Percentiles rank a stretch among this genome's conserved stretches.
Evolutionary conservation across 2,797 vertebrate species (phyloP).

Genomic region (Hozukius guyotensis): DNA sequence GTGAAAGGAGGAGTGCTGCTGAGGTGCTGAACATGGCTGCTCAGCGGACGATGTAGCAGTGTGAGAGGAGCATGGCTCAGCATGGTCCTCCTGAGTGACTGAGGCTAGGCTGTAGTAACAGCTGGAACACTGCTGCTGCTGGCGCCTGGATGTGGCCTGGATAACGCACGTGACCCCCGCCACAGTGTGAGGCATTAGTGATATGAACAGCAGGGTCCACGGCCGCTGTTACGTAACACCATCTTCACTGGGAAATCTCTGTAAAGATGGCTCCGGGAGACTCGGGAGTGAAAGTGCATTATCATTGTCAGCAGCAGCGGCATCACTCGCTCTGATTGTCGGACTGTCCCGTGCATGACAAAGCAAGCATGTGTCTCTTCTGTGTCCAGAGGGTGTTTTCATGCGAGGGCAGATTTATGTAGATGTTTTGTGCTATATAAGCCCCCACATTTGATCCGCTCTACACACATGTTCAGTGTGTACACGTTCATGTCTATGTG

Average conservation of each 20-base stretch:
- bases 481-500: neutral
- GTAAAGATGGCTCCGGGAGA: constrained; percentile 67
- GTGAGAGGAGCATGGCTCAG: constrained; percentile 55
- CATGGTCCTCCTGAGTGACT: constrained; percentile 66
- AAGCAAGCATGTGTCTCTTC: constrained; percentile 43
- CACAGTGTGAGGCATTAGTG: constrained; percentile 80
- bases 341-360: constrained; percentile 47
- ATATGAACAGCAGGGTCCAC: constrained; percentile 81
- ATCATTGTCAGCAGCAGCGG: constrained; percentile 55
- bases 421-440: constrained; percentile 36
- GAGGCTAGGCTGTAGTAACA: constrained; percentile 75
- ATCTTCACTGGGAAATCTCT: constrained; percentile 77
- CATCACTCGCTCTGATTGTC: constrained; percentile 44
- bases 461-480: constrained; percentile 19
- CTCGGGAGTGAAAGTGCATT: constrained; percentile 67
- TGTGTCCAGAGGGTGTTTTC: constrained; percentile 36
- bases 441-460: constrained; percentile 25
- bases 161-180: constrained; percentile 75
- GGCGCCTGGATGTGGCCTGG: constrained; percentile 77
- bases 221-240: constrained; percentile 72
- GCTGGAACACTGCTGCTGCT: constrained; percentile 75
- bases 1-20: neutral
- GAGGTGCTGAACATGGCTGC: constrained; percentile 48
- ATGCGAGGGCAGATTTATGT: constrained; percentile 46
- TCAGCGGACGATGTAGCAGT: constrained; percentile 28